Conservation (phyloP, 2,797 vertebrate species). For the Prunella strophiata region DNA sequence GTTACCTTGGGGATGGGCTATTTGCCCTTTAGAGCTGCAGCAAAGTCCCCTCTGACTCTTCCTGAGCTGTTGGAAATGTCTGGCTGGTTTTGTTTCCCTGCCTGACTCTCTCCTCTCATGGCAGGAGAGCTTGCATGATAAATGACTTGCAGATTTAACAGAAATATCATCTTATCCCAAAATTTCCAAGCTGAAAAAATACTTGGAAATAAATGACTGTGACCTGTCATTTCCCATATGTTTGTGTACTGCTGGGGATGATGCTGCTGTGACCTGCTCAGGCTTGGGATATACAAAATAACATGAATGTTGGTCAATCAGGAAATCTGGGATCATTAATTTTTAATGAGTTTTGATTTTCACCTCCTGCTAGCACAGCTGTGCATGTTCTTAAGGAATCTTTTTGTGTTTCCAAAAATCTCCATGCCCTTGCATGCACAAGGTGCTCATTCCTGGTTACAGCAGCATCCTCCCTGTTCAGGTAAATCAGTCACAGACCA, state of each 20-base stretch:
- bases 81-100: background rate
- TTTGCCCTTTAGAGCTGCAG: background rate
- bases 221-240: background rate
- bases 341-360: background rate
- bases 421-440: background rate
- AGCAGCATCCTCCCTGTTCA: too few relatives aligned
- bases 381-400: background rate
- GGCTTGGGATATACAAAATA: background rate
- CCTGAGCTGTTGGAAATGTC: background rate
- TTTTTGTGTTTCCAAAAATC: background rate
- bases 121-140: background rate
- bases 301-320: background rate
- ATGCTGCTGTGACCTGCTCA: background rate
- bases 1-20: background rate
- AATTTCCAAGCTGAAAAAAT: slow-evolving; percentile 11
- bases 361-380: background rate
- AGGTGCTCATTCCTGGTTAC: background rate
- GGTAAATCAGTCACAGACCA: background rate
- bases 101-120: background rate
- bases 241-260: background rate
- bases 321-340: slow-evolving; percentile 1
- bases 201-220: background rate
- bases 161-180: background rate
- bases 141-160: background rate
- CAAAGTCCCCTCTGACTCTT: background rate